phyloP scores from a whole-genome alignment of 2,113 vertebrate genomes.

The Mormyrus lacerda region DNA sequence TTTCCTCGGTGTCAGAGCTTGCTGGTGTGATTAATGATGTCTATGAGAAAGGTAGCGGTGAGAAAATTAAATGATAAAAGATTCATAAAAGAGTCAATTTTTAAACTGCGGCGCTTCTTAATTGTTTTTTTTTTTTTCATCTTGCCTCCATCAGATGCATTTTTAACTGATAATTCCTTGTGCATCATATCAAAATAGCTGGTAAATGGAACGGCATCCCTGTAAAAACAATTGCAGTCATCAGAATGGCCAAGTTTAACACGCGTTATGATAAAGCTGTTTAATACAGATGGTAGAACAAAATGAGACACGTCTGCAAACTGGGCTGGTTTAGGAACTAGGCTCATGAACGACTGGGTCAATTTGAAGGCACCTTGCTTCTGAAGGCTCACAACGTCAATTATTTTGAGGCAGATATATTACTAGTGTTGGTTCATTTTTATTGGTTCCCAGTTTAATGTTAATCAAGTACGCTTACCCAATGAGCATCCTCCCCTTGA shows the following conservation, averaged over 20 bases:
- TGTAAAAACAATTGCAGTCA: background rate
- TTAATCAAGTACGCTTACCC: background rate
- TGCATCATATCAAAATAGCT: background rate
- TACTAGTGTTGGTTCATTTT: background rate
- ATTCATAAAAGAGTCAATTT: constrained; percentile 16
- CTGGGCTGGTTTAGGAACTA: background rate
- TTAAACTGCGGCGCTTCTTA: background rate
- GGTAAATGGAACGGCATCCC: background rate
- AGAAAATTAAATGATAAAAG: constrained; percentile 20
- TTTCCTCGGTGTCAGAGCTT: background rate
- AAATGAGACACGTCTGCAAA: background rate
- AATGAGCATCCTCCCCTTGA: background rate
- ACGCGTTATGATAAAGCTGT: background rate
- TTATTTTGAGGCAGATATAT: background rate
- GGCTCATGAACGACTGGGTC: background rate
- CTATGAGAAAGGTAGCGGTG: background rate
- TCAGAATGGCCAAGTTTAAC: background rate
- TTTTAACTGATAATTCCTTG: background rate
- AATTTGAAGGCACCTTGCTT: background rate
- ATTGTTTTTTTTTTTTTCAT: constrained; percentile 9
- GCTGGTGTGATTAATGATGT: constrained; percentile 8
- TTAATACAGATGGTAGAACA: background rate
- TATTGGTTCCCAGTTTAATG: background rate
- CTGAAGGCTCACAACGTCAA: background rate
- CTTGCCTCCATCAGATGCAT: background rate